These are phyloP conservation scores for Megaleporinus macrocephalus DNA, from an alignment of 2,113 vertebrate species.

Conservation along the genomic window DNA sequence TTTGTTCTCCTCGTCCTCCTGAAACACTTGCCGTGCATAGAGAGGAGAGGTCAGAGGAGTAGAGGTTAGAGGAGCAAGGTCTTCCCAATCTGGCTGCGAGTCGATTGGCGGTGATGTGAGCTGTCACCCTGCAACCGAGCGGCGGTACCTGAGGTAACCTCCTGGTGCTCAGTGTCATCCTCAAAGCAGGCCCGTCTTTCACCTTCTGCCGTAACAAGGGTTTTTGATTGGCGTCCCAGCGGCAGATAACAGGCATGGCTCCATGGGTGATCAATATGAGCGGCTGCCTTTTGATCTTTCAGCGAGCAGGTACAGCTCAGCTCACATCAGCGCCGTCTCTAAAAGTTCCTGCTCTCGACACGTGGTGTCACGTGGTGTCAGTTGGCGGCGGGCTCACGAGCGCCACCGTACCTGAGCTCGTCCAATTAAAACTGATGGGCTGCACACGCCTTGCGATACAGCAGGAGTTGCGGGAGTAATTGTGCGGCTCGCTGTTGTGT, in stretches of 20 bases:
- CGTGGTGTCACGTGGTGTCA: not conserved
- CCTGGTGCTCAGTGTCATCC: not conserved
- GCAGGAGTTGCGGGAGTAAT: not conserved
- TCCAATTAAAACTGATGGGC: conserved; percentile 46
- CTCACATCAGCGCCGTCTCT: conserved; percentile 17
- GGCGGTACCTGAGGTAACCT: conserved; percentile 51
- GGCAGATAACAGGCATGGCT: conserved; percentile 52
- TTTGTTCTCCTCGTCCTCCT: conserved; percentile 61
- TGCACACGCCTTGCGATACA: not conserved
- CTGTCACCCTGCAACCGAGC: no score
- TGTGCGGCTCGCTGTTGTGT: not conserved
- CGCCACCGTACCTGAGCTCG: not conserved
- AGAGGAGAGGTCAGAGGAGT: conserved; percentile 61
- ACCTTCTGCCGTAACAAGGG: conserved; percentile 5
- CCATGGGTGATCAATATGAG: conserved; percentile 62
- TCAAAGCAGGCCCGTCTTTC: not conserved
- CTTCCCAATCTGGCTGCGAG: conserved; percentile 63
- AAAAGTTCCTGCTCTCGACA: not conserved
- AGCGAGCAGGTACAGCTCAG: conserved; percentile 3
- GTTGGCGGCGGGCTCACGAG: not conserved
- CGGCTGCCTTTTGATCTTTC: conserved; percentile 66
- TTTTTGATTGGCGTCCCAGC: conserved; percentile 50
- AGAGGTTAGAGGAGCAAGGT: conserved; percentile 54
- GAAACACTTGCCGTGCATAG: conserved; percentile 67
- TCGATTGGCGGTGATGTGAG: conserved; percentile 17